phyloP scores from a whole-genome alignment of 2,888 invertebrate species.

The Synergus japonicus region DNA sequence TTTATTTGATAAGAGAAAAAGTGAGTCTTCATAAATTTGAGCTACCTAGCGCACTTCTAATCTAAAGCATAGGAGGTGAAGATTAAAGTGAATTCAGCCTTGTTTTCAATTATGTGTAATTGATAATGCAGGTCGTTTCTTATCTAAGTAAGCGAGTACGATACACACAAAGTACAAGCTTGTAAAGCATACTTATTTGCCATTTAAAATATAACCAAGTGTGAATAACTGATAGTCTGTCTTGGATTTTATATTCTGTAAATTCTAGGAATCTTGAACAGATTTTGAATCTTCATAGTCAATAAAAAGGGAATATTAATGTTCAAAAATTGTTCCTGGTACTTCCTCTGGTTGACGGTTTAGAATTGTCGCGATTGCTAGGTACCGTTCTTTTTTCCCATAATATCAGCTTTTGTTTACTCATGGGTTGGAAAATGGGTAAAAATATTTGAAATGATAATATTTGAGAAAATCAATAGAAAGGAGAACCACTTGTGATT shows the following conservation, averaged over 20 bases:
- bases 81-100: conserved; percentile 7
- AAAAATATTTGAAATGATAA: conserved; percentile 28
- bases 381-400: not conserved
- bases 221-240: not conserved
- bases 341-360: too few species aligned
- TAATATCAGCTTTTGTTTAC: not conserved
- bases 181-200: not conserved
- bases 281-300: too few species aligned
- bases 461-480: conserved; percentile 51
- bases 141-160: not conserved
- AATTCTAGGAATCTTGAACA: too few species aligned
- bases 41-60: not conserved
- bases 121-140: conserved; percentile 2
- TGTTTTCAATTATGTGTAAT: not conserved
- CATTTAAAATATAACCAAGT: conserved; percentile 1
- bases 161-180: not conserved
- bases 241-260: not conserved
- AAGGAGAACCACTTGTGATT: conserved; percentile 75
- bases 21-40: not conserved
- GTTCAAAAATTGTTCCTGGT: too few species aligned
- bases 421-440: not conserved
- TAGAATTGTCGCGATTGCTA: too few species aligned
- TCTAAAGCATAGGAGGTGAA: not conserved
- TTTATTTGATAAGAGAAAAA: not conserved
- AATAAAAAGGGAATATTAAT: too few species aligned